phyloP scores from a whole-genome alignment of 1,140 invertebrate genomes.

The Drosophila nigromelanica region DNA sequence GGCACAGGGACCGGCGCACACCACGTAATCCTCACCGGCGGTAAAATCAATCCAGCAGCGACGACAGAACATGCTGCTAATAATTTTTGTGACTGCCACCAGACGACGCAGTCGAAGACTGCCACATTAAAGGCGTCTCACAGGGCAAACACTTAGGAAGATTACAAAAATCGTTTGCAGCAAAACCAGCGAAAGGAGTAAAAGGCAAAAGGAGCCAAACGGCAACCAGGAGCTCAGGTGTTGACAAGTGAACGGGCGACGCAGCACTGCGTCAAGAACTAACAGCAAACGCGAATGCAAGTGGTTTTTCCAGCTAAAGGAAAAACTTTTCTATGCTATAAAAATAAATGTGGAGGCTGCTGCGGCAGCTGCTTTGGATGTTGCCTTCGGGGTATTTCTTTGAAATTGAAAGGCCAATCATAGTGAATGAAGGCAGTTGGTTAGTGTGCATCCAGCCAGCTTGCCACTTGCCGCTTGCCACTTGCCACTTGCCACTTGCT shows the following conservation, averaged over 20 bases:
- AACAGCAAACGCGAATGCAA: background rate
- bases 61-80: slow-evolving; percentile 81
- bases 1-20: slow-evolving; percentile 67
- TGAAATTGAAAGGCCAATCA: slow-evolving; percentile 61
- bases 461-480: background rate
- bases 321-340: background rate
- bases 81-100: slow-evolving; percentile 42
- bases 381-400: slow-evolving; percentile 49
- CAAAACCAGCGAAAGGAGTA: slow-evolving; percentile 25
- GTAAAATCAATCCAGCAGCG: slow-evolving; percentile 82
- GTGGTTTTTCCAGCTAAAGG: background rate
- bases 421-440: slow-evolving; percentile 29
- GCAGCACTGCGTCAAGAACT: slow-evolving; percentile 33
- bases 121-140: background rate
- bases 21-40: slow-evolving; percentile 38
- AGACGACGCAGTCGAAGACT: no score
- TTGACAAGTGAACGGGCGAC: slow-evolving; percentile 52
- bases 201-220: slow-evolving; percentile 9
- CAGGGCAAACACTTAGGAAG: slow-evolving; percentile 65
- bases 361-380: background rate
- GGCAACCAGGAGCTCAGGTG: slow-evolving; percentile 52
- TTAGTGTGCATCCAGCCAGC: slow-evolving; percentile 19
- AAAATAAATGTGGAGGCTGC: slow-evolving; percentile 4
- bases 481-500: background rate
- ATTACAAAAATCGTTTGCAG: slow-evolving; percentile 48